Base-by-base conservation (phyloP, 1,140 invertebrate genomes). In the Saccostrea glomerata region DNA sequence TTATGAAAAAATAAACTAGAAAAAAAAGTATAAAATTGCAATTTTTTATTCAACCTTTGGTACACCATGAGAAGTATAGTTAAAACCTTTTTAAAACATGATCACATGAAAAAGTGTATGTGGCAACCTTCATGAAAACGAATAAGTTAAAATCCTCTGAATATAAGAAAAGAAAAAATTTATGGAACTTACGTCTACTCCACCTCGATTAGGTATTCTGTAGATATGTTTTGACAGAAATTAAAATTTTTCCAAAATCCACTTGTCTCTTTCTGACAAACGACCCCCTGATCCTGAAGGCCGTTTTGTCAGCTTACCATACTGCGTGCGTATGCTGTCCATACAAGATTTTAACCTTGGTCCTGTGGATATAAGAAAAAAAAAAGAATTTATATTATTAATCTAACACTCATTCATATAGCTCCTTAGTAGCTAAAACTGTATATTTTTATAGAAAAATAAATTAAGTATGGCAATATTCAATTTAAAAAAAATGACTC, bases 241-340 rank as follows among this genome's bases (percentile, higher is more conserved):
- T 55, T 55, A 84, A 23, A 84, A 85, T 47, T 88, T 88, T 30
- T 66, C 87, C 82, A 88, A 54, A 85, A 85, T 88, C 87, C 87
- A 84, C 47, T 84, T 88, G 58, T 88, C 87, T 58, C 82, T 88
- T 23, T 88, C 82, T 60, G 87, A 88, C 55, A 88, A 54, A 63
- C 63, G 83, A 54, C 87, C 86, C 47, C 84, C 63, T 54, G 87
- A 88, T 77, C 84, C 84, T 84, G 84, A 88, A 73, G 87, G 87
- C 36, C 84, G 84, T 77, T 88, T 88, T 58, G 60, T 85, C 63
- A 88, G 87, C 70, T 88, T 88, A 40, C 83, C 84, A 82, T 88
- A 88, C 87, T 88, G 87, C 47, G 87, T 88, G 85, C 82, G 87
- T 60, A 88, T 58, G 47, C 73, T 85, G 73, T 88, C 83, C 47